These are phyloP conservation scores for Cercopithecus mitis DNA, from an alignment of 2,797 vertebrate species.

Conservation along the genomic window DNA sequence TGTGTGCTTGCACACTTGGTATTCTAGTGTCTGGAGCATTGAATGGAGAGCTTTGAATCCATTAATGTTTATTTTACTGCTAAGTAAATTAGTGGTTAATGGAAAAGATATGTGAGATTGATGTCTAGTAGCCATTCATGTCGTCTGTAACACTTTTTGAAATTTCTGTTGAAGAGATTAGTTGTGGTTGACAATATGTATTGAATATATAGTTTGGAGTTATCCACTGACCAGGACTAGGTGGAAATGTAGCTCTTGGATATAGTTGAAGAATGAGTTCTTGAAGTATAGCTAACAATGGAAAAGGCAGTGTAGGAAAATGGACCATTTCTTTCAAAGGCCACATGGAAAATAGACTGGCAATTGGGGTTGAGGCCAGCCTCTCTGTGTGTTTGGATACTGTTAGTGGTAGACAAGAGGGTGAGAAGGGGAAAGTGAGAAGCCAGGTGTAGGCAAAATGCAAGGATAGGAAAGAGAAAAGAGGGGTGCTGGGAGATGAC, in stretches of 20 bases:
- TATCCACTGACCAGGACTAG: neutral
- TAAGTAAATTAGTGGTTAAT: neutral
- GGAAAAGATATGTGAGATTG: neutral
- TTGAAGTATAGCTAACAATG: neutral
- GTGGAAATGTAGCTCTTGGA: neutral
- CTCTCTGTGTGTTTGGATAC: neutral
- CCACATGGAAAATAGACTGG: neutral
- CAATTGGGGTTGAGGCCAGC: neutral
- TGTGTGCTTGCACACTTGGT: neutral
- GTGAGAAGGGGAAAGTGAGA: neutral
- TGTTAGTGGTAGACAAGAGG: neutral
- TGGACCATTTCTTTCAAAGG: neutral
- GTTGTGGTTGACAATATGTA: neutral
- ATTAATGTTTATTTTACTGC: neutral
- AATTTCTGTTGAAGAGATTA: neutral
- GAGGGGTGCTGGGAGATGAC: fast-evolving
- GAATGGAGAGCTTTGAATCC: neutral
- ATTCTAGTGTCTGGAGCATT: neutral
- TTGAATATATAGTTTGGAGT: neutral
- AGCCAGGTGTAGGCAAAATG: neutral
- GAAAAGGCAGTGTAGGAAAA: neutral
- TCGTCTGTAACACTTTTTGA: neutral
- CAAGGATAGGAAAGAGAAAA: neutral
- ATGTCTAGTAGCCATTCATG: neutral
- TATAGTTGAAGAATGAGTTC: neutral